Evolutionary conservation across 2,797 vertebrate species (phyloP).

Genomic region (Artibeus lituratus): DNA sequence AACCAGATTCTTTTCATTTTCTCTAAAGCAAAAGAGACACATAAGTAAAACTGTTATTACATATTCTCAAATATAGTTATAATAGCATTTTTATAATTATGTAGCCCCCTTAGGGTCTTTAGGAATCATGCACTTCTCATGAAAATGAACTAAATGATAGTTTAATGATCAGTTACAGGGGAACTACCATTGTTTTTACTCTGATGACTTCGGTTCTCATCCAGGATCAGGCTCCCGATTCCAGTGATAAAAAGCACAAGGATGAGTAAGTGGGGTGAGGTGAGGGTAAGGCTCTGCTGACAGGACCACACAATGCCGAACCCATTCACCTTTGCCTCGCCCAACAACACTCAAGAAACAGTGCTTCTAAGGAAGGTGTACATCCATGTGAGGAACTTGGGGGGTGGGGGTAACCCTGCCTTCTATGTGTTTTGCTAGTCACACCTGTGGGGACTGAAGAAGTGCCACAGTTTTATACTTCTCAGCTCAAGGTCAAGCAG

Average conservation of each 20-base stretch:
- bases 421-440: not conserved
- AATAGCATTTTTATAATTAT: not conserved
- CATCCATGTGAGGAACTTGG: not conserved
- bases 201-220: not conserved
- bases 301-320: not conserved
- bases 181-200: not conserved
- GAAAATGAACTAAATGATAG: constrained; percentile 19
- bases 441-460: not conserved
- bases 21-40: constrained; percentile 2
- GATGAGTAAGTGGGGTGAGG: not conserved
- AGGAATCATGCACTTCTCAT: not conserved
- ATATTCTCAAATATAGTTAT: not conserved
- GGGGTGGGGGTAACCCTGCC: not conserved
- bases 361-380: not conserved
- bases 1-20: constrained; percentile 4
- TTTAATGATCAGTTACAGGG: not conserved
- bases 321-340: not conserved
- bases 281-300: not conserved
- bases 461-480: not conserved
- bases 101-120: not conserved
- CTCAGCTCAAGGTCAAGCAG: not conserved
- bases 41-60: not conserved
- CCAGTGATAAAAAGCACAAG: not conserved
- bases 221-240: not conserved
- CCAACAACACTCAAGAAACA: not conserved